Base-by-base conservation (phyloP, 2,888 invertebrate species). In the Lampropteryx suffumata region DNA sequence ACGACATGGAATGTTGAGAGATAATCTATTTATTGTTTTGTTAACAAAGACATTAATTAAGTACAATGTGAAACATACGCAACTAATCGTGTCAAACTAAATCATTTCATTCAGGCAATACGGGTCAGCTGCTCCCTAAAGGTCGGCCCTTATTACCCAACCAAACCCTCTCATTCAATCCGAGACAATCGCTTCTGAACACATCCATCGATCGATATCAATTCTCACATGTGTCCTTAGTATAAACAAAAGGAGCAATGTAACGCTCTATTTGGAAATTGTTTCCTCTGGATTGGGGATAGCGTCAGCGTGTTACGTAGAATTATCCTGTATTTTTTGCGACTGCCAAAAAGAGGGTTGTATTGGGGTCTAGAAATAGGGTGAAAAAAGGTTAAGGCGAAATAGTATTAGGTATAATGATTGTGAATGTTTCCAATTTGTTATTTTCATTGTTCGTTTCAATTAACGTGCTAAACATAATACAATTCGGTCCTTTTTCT, bases 231-330 rank as follows among this genome's bases (percentile, higher is more conserved):
- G 67, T 62, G 67, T 59, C 57, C 57, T 61, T 61, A 59, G 61
- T 64, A 68, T 67, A 74, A 72, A 72, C 70, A 71, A 72, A 76
- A 71, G 64, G 64, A 64, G 72, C 69, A 65, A 67, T 73, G 68
- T 64, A 67, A 65, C 62, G 53, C 63, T 68, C 13, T 43, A 43
- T 49, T 57, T 45, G 42, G 58, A 65, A 70, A 77, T 76, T 71
- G 70, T 57, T 61, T 61, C 39, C 43, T 49, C 44, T 37, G 34
- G 39, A 52, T 42, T 53, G 59, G 50, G 58, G 56, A 45, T 52
- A 57, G 52, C 50, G 59, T 61, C 53, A 55, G 55, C 52, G 33
- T 47, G 40, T 55, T 52, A 44, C 44, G 49, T 44, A 37, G 39
- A 57, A 53, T 46, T 40, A 48, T 49, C 40, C 53, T 41, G 49